These are phyloP conservation scores for Cranoglanis bouderius DNA, from an alignment of 2,113 vertebrate species.

Conservation along the genomic window DNA sequence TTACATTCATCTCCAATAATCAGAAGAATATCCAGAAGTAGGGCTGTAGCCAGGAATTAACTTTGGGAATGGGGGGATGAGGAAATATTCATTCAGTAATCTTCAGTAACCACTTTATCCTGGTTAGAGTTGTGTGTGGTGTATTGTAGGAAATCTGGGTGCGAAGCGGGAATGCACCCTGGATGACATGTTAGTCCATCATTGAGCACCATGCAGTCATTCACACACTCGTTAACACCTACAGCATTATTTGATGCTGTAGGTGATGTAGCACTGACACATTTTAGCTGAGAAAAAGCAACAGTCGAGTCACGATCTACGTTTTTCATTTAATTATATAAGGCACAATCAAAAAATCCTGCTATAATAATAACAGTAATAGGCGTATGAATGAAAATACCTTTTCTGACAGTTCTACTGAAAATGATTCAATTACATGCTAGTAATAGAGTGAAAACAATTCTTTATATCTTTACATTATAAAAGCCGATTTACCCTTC, in stretches of 20 bases:
- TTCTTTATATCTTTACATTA: too few relatives aligned
- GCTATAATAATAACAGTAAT: background rate
- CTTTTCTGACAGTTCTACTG: too few relatives aligned
- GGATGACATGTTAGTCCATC: background rate
- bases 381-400: too few relatives aligned
- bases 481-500: too few relatives aligned
- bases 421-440: too few relatives aligned
- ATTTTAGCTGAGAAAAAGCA: too few relatives aligned
- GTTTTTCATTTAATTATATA: background rate
- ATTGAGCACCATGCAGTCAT: background rate
- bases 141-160: background rate
- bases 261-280: too few relatives aligned
- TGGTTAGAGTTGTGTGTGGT: background rate
- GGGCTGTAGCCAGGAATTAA: background rate
- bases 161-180: background rate
- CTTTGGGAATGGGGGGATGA: background rate
- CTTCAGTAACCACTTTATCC: background rate
- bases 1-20: constrained; percentile 33
- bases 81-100: background rate
- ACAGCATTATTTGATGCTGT: background rate
- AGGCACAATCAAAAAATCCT: background rate
- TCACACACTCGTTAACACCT: background rate
- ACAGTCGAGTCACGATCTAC: too few relatives aligned
- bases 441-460: too few relatives aligned
- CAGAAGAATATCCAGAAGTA: constrained; percentile 13